Evolutionary conservation across 2,888 invertebrate species (phyloP).

Genomic region (Erebia epiphron): DNA sequence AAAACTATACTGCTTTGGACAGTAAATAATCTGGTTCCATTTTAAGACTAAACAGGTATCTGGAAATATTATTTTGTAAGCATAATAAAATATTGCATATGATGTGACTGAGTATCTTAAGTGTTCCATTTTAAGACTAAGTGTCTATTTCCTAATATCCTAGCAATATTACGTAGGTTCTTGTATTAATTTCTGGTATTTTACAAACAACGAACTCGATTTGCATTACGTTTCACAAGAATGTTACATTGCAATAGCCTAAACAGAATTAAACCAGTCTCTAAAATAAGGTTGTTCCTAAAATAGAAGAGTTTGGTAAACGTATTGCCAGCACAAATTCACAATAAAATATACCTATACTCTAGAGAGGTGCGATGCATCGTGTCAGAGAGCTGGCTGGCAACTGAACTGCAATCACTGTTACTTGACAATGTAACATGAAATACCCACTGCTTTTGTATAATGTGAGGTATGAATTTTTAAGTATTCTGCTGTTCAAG

Average conservation of each 20-base stretch:
- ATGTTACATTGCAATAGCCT: constrained; percentile 41
- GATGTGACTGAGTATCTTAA: no score
- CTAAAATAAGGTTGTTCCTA: constrained; percentile 65
- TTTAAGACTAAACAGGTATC: no score
- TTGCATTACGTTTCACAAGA: background rate
- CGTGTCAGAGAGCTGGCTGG: background rate
- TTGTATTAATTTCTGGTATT: background rate
- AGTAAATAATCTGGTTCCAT: no score
- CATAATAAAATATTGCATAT: no score
- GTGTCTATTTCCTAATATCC: no score
- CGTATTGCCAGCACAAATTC: constrained; percentile 55
- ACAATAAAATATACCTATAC: constrained; percentile 1
- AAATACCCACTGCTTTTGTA: background rate
- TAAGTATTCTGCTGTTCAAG: background rate
- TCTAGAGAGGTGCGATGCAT: background rate
- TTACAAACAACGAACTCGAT: background rate
- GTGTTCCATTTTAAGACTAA: no score
- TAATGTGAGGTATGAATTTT: background rate
- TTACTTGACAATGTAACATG: background rate
- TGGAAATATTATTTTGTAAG: no score
- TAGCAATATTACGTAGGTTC: background rate
- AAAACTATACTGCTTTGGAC: no score
- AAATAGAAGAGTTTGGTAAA: constrained; percentile 56
- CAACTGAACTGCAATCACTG: background rate
- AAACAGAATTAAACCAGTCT: constrained; percentile 51